These are phyloP conservation scores for Andrena haemorrhoa DNA, from an alignment of 2,888 invertebrate genomes.

Conservation along the genomic window DNA sequence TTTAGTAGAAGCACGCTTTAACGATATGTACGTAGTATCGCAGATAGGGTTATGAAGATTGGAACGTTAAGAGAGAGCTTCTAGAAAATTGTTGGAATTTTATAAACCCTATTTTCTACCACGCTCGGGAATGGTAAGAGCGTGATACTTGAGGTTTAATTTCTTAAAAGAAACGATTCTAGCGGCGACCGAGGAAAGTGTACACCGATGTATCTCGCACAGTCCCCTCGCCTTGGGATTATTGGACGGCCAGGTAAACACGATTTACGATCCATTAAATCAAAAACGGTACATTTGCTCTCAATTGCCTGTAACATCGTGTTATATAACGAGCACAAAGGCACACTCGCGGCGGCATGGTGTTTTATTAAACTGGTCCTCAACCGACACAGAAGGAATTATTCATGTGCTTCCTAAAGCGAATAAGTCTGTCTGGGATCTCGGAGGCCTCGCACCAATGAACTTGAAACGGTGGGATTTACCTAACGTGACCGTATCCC, in stretches of 20 bases:
- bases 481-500: not conserved
- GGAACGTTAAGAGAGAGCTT: not conserved
- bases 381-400: conserved; percentile 30
- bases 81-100: not conserved
- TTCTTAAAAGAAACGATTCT: conserved; percentile 17
- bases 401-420: conserved; percentile 36
- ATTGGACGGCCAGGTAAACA: conserved; percentile 44
- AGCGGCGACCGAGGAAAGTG: conserved; percentile 7
- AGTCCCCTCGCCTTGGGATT: not conserved
- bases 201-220: conserved; percentile 19
- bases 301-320: conserved; percentile 48
- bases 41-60: not conserved
- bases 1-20: not conserved
- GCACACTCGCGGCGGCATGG: not conserved
- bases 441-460: not conserved
- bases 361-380: conserved; percentile 35
- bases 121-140: not conserved
- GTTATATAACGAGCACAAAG: conserved; percentile 30
- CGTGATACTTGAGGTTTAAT: conserved; percentile 17
- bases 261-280: conserved; percentile 50
- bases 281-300: conserved; percentile 55
- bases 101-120: not conserved
- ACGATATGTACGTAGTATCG: not conserved
- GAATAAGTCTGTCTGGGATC: conserved; percentile 7
- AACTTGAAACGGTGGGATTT: conserved; percentile 13